Evolutionary conservation across 1,140 invertebrate species (phyloP), one percentile per base, ranked within the genome.

Genomic region (Patella vulgata): DNA sequence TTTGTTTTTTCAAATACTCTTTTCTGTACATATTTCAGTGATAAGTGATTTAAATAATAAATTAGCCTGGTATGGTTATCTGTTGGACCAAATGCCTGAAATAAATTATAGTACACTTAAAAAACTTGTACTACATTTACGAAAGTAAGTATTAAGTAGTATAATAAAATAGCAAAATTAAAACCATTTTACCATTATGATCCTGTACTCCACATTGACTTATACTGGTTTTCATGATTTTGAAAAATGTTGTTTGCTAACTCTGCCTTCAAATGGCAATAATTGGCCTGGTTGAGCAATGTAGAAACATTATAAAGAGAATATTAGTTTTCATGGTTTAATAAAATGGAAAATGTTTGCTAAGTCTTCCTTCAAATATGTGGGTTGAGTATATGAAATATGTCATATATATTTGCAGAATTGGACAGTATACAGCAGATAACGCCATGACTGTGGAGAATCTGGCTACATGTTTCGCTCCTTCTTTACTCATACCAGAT

Each of bases 71-170:
- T 87, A 87, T 71, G 86, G 88, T 44, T 88, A 89, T 48, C 83
- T 91, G 4, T 80, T 95, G 44, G 82, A 86, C 3, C 85, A 88
- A 1, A 83, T 95, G 21, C 89, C 90, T 17, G 66, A 82, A 1
- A 88, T 96, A 1, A 89, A 91, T 31, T 88, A 88, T 52, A 88
- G 90, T 53, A 94, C 93, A 0, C 77, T 92, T 17, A 88, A 90
- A 21, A 89, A 89, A 65, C 85, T 96, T 48, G 87, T 95, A 12
- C 89, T 89, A 3, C 94, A 96, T 82, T 84, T 96, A 28, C 87
- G 91, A 51, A 70, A 67, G 81, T 83, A 68, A 67, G 66, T 70
- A 6, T 23, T n/a, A n/a, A n/a, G n/a, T n/a, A n/a, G n/a, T n/a
- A n/a, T n/a, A n/a, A n/a, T n/a, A n/a, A n/a, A n/a, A n/a, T n/a